These are phyloP conservation scores for Drosophila phalerata DNA, from an alignment of 2,888 invertebrate genomes.

Conservation along the genomic window DNA sequence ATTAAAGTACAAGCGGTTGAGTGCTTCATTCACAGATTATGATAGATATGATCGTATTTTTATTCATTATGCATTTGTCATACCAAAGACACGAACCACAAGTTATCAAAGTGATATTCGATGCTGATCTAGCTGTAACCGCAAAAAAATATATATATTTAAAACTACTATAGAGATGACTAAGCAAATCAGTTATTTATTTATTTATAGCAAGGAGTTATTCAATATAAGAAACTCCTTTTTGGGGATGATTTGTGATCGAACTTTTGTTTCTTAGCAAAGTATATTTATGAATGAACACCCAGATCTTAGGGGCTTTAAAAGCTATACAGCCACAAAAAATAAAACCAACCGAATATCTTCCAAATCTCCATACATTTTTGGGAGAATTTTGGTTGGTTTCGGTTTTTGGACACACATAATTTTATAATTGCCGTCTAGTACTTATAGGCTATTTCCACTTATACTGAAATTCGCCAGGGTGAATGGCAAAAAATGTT, in stretches of 20 bases:
- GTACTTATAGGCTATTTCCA: too few relatives aligned
- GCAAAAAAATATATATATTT: not conserved
- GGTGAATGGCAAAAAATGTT: too few relatives aligned
- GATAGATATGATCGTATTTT: slow-evolving; percentile 1
- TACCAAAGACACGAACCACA: slow-evolving; percentile 3
- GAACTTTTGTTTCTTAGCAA: too few relatives aligned
- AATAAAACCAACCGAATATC: too few relatives aligned
- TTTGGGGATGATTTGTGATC: not conserved
- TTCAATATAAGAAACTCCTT: not conserved
- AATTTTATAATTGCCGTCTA: too few relatives aligned
- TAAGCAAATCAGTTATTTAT: too few relatives aligned
- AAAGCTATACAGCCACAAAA: not conserved
- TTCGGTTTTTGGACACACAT: too few relatives aligned
- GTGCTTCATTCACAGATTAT: slow-evolving; percentile 13
- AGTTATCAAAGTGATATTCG: not conserved
- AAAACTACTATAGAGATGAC: not conserved
- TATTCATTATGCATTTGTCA: not conserved
- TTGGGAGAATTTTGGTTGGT: too few relatives aligned
- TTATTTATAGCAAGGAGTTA: not conserved
- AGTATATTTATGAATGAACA: too few relatives aligned
- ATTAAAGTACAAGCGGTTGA: not conserved
- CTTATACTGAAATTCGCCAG: not conserved
- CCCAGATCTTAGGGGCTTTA: not conserved
- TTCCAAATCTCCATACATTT: too few relatives aligned
- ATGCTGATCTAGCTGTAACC: not conserved